These are phyloP conservation scores for Molorchus minor DNA, from an alignment of 2,888 invertebrate genomes.

Conservation along the genomic window DNA sequence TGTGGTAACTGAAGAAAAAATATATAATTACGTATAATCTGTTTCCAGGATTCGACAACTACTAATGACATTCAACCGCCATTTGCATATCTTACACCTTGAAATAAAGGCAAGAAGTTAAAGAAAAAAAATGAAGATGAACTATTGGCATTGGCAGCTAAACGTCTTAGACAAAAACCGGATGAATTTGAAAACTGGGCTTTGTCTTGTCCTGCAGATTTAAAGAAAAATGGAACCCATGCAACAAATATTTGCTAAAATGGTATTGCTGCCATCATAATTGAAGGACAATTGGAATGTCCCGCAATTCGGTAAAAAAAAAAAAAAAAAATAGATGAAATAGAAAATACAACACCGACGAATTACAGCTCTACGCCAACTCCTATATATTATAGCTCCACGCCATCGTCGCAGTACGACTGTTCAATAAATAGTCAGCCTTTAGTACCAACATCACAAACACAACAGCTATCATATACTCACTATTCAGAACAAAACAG, in stretches of 20 bases:
- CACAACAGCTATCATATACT: neutral
- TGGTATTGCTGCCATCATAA: neutral
- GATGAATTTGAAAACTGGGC: slow-evolving; percentile 21
- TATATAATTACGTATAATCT: neutral
- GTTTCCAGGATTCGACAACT: neutral
- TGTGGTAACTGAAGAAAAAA: neutral
- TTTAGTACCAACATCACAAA: neutral
- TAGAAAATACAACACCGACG: neutral
- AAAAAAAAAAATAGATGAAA: neutral
- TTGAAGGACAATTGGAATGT: neutral
- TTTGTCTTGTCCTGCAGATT: slow-evolving; percentile 24
- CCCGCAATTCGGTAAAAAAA: neutral
- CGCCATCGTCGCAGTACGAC: neutral
- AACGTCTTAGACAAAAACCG: slow-evolving; percentile 13
- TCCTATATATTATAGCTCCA: neutral
- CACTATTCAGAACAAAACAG: neutral
- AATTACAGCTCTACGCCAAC: neutral
- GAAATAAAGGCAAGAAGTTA: neutral
- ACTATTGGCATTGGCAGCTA: neutral
- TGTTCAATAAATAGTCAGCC: neutral
- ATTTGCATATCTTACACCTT: neutral
- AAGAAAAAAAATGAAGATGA: neutral
- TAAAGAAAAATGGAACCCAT: slow-evolving; percentile 18
- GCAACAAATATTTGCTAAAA: slow-evolving; percentile 15
- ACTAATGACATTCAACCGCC: neutral